phyloP scores from a whole-genome alignment of 2,888 invertebrate species.

The Drosophila borborema region DNA sequence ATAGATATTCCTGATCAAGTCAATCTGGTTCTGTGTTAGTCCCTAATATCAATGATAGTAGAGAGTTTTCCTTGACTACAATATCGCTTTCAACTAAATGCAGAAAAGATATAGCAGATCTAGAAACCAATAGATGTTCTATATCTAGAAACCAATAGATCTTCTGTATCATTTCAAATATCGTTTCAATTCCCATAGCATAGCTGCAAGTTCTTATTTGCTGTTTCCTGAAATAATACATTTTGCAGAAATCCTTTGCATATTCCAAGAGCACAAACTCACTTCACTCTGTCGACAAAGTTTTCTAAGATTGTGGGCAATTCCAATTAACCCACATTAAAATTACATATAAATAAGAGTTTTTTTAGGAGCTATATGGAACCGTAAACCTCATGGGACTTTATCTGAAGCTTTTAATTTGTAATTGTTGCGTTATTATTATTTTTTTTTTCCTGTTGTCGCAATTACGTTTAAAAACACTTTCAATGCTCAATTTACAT shows the following conservation, averaged over 20 bases:
- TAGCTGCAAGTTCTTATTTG: no score
- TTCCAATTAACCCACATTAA: neutral
- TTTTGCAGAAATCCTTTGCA: neutral
- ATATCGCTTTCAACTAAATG: no score
- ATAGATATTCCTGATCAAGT: no score
- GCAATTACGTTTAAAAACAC: neutral
- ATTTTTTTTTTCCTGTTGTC: neutral
- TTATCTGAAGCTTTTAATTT: neutral
- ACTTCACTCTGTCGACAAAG: no score
- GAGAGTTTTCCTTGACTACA: neutral
- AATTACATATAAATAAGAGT: neutral
- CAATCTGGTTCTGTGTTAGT: no score
- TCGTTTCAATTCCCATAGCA: no score
- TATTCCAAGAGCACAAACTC: neutral
- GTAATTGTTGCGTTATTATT: neutral
- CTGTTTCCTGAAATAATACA: no score
- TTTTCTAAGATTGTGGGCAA: neutral
- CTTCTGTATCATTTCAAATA: no score
- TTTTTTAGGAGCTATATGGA: neutral
- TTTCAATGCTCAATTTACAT: conserved; percentile 5
- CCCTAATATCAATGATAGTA: no score
- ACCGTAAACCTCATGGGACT: neutral
- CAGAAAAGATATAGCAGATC: neutral
- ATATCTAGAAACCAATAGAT: no score
- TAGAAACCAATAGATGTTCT: no score